Conservation (phyloP, 30 jellyfish, hydroid and myxozoan genomes). For the Aurelia aurita complex sp. Pacific region DNA sequence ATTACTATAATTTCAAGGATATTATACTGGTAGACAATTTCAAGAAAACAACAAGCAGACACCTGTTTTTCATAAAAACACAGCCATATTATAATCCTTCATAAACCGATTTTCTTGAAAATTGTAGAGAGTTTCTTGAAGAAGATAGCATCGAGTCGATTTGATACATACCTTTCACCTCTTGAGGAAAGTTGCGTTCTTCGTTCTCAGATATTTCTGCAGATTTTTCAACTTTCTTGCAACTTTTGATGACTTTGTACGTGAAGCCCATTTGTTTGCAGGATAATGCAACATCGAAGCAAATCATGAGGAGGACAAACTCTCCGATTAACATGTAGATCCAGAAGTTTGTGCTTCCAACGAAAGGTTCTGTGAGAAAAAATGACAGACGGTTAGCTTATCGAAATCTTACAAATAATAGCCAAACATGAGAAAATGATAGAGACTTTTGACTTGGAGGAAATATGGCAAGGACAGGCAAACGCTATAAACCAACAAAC, state of each 20-base stretch:
- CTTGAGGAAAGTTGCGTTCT: not conserved
- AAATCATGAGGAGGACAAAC: slow-evolving; percentile 56
- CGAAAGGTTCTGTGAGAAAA: slow-evolving; percentile 37
- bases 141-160: no score
- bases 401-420: no score
- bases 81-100: not conserved
- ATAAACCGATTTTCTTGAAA: no score
- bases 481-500: no score
- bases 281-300: slow-evolving; percentile 63
- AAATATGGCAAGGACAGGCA: no score
- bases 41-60: not conserved
- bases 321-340: slow-evolving; percentile 68
- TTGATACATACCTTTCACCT: slow-evolving; percentile 1
- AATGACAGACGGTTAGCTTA: no score
- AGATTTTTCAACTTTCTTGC: not conserved
- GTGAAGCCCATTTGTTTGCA: slow-evolving; percentile 63
- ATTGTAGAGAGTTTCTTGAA: no score
- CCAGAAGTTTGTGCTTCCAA: slow-evolving; percentile 73
- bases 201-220: not conserved
- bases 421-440: no score
- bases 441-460: no score
- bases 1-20: not conserved
- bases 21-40: not conserved
- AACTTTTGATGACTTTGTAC: slow-evolving; percentile 25
- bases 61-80: not conserved